These are phyloP conservation scores for Synaphobranchus kaupii DNA, from an alignment of 2,797 vertebrate genomes.

Conservation along the genomic window DNA sequence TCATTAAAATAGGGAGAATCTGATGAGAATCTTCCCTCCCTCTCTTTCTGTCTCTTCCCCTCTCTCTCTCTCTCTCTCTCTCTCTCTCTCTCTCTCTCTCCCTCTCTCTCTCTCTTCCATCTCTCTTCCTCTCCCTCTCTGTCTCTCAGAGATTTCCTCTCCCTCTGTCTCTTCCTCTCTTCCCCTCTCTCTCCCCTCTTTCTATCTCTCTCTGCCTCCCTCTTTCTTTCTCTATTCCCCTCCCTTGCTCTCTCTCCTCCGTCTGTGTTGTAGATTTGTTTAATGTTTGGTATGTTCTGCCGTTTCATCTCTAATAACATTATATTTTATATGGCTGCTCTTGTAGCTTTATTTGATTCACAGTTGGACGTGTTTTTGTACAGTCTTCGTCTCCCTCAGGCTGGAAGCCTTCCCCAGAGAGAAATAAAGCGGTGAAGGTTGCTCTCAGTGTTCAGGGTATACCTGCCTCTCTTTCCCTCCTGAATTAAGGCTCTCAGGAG, in stretches of 20 bases:
- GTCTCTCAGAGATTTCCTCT: background rate
- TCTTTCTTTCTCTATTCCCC: background rate
- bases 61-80: background rate
- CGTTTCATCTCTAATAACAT: background rate
- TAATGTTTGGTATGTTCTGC: background rate
- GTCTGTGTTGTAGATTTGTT: background rate
- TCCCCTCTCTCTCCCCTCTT: background rate
- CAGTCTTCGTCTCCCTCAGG: background rate
- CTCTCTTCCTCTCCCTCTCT: too few species aligned
- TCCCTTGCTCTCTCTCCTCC: background rate
- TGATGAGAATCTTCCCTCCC: too few species aligned
- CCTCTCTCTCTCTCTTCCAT: background rate
- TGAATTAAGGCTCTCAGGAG: background rate
- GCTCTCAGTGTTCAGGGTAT: background rate
- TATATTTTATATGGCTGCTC: background rate
- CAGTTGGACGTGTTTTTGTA: background rate
- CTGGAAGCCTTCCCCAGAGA: background rate
- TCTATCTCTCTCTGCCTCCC: background rate
- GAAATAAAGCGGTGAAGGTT: background rate
- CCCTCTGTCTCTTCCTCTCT: background rate
- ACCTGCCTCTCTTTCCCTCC: background rate
- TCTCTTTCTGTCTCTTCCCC: too few species aligned
- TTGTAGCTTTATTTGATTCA: background rate
- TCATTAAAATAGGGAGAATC: too few species aligned
- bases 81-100: too few species aligned